Evolutionary conservation across 2,888 invertebrate species (phyloP).

Genomic region (Lycocerus yunnanus): DNA sequence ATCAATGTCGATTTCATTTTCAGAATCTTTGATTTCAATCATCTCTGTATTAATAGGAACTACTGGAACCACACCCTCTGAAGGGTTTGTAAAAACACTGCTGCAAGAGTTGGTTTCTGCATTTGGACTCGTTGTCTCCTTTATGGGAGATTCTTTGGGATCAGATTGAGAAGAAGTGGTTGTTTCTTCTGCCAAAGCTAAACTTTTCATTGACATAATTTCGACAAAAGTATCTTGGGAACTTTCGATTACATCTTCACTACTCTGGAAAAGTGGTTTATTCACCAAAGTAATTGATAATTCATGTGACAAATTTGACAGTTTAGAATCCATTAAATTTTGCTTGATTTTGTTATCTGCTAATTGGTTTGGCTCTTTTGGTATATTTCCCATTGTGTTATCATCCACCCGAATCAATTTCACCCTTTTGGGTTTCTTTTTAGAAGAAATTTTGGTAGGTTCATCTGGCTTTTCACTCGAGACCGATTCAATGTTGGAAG

Average conservation of each 20-base stretch:
- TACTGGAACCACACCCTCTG: not conserved
- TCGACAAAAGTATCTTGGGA: slow-evolving; percentile 21
- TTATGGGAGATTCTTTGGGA: not conserved
- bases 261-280: not conserved
- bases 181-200: not conserved
- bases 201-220: not conserved
- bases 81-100: not conserved
- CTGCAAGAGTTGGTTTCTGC: not conserved
- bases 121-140: not conserved
- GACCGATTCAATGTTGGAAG: not conserved
- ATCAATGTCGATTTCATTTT: slow-evolving; percentile 14
- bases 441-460: not conserved
- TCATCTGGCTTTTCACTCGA: not conserved
- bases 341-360: not conserved
- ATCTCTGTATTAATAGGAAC: not conserved
- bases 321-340: not conserved
- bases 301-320: not conserved
- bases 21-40: not conserved
- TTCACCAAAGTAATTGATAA: not conserved
- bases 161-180: not conserved
- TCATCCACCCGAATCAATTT: not conserved
- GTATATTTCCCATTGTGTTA: not conserved
- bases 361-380: not conserved
- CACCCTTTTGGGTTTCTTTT: not conserved
- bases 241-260: slow-evolving; percentile 30